These are phyloP conservation scores for Mobula hypostoma DNA, from an alignment of 2,113 vertebrate species.

Conservation along the genomic window DNA sequence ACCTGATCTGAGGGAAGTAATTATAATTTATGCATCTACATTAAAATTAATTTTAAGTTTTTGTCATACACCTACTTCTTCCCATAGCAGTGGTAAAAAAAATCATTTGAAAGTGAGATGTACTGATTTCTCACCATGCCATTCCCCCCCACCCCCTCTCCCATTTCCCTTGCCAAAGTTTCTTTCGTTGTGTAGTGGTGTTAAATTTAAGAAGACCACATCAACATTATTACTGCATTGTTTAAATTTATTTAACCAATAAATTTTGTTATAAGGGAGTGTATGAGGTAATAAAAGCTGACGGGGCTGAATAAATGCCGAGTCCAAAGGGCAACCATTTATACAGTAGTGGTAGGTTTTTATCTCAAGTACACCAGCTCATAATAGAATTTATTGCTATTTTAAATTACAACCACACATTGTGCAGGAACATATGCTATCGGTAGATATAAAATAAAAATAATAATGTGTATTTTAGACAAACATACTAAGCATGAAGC, in stretches of 20 bases:
- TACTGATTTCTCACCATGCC: neutral
- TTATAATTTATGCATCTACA: constrained; percentile 99
- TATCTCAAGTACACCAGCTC: constrained; percentile 26
- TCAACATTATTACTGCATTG: constrained; percentile 31
- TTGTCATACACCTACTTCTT: constrained; percentile 5
- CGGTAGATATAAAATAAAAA: constrained; percentile 25
- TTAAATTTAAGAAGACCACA: constrained; percentile 14
- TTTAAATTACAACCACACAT: constrained; percentile 32
- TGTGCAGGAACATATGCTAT: neutral
- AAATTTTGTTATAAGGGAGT: constrained; percentile 33
- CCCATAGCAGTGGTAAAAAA: neutral
- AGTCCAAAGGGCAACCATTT: constrained; percentile 36
- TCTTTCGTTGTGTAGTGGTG: neutral
- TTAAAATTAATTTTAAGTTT: constrained; percentile 96
- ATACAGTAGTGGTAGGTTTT: constrained; percentile 18
- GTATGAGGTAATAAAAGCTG: constrained; percentile 36
- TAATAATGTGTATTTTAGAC: constrained; percentile 18
- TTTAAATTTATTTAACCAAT: constrained; percentile 35
- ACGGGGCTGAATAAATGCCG: constrained; percentile 26
- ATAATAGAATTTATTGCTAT: constrained; percentile 31
- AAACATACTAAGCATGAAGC: neutral
- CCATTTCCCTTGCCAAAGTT: neutral
- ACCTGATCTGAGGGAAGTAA: constrained; percentile 99
- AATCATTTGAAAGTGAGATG: constrained; percentile 11
- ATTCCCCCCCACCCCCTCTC: neutral